Evolutionary conservation across 2,113 vertebrate species (phyloP), one percentile per base, ranked within the genome.

Genomic region (Fregetta grallaria): DNA sequence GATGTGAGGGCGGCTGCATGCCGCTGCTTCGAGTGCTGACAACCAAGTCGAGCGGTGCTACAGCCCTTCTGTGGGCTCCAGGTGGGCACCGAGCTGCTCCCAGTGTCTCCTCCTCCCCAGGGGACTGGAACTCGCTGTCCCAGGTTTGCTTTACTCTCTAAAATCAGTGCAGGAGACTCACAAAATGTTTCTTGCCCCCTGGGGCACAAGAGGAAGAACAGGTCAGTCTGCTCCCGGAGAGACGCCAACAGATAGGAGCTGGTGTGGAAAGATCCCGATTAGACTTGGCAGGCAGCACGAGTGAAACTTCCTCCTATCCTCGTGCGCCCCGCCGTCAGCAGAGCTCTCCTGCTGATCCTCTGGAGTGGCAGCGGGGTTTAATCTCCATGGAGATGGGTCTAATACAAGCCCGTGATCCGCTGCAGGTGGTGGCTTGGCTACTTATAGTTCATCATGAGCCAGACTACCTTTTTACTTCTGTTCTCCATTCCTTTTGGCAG

Each of bases 31-130:
- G 4, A 65, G 80, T 1, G 42, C 26, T 6, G 26, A 4, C 42
- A 26, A 25, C 10, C 7, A 27, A 55, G 56, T 4, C 0, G 0
- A 56, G 25, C 0, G 1, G 36, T 40, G 65, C 30, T 30, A 38
- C 4, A 29, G 49, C 45, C 34, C 71, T 38, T n/a, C 29, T 14
- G 10, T 0, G 61, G 59, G 55, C 42, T 18, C 13, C 88, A 74
- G 50, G 38, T 14, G 63, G 42, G 82, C 68, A 23, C 38, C 1
- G 3, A 27, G 61, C 6, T 44, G 59, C 30, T 95, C 61, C 86
- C 45, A 3, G 1, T 0, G 0, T 4, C 52, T 50, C 52, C 22
- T 62, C 10, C 80, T 81, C 82, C 68, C 49, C 78, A 2, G 30
- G 11, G 44, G 30, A 5, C 21, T 47, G 62, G 47, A 36, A 63